These are phyloP conservation scores for Papilio gigon DNA, from an alignment of 2,888 invertebrate genomes.

Conservation along the genomic window DNA sequence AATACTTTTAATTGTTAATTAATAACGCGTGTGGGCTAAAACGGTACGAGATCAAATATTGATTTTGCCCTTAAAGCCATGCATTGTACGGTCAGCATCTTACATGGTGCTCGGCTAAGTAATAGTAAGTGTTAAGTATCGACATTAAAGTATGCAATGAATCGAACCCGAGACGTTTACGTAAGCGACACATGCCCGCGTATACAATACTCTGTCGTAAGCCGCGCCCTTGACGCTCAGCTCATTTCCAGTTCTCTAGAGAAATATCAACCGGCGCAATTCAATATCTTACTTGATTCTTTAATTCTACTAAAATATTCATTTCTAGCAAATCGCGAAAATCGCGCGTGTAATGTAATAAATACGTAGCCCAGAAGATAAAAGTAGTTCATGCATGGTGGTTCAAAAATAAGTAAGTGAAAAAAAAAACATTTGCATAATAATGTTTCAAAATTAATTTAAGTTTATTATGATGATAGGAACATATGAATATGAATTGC, in stretches of 20 bases:
- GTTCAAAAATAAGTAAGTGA: not conserved
- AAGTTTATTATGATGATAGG: not conserved
- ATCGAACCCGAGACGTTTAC: constrained; percentile 20
- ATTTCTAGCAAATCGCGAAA: not conserved
- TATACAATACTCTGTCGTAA: not conserved
- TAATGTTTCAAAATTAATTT: not conserved
- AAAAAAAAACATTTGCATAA: not conserved
- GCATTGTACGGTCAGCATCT: not conserved
- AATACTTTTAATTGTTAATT: too few species aligned
- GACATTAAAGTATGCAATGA: constrained; percentile 3
- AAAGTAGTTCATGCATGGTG: not conserved
- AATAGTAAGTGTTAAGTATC: not conserved
- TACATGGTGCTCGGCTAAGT: not conserved
- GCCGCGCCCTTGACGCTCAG: not conserved
- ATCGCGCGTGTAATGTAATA: not conserved
- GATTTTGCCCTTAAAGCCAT: too few species aligned
- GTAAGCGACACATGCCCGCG: constrained; percentile 3
- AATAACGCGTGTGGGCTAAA: not conserved
- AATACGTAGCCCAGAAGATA: not conserved
- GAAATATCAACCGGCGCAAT: constrained; percentile 4
- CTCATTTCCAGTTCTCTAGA: constrained; percentile 23
- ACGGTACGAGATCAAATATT: not conserved
- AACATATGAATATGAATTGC: too few species aligned
- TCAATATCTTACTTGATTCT: not conserved
- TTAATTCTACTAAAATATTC: not conserved